Evolutionary conservation across 2,113 vertebrate species (phyloP), one percentile per base, ranked within the genome.

Genomic region (Ophthalmolycus amberensis): DNA sequence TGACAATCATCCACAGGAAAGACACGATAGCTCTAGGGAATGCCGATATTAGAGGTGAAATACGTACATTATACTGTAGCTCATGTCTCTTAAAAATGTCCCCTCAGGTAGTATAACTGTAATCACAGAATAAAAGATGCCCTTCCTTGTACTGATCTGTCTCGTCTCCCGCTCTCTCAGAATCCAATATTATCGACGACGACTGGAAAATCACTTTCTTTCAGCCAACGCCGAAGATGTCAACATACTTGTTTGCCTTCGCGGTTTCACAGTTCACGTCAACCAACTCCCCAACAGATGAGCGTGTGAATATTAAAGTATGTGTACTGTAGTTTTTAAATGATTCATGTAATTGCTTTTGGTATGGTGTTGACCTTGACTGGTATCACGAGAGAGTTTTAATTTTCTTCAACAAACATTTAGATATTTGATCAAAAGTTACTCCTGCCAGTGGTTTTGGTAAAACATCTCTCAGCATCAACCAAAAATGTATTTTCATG

Each of bases 211-310:
- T 0, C 15, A 93, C 94, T 2, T 0, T 0, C 0, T 96, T 96
- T 87, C 0, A 6, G 0, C 0, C 58, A 0, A 95, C 95, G 0
- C 80, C 67, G 1, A 76, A 37, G 75, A 96, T 96, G 95, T 96
- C 95, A 0, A 95, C 94, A 0, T 96, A 96, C 86, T 82, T 95
- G 50, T 78, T 96, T 12, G 95, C 93, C 75, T 91, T 96, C 71
- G 74, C 71, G 0, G 90, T 96, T 18, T 92, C 88, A 32, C 75
- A 92, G 10, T 94, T 96, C 10, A 0, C 0, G 0, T 0, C 0
- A 5, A 0, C 1, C 1, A 0, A 0, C 0, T 3, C 60, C 2
- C 0, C 1, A 3, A 1, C 2, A 1, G 0, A 59, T 9, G 8
- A 27, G 0, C 29, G 54, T 0, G 73, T 76, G 29, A 0, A 2